Percentiles rank a stretch among this genome's conserved stretches.
These are phyloP conservation scores for Ceratoteleas bidentatus DNA, from an alignment of 1,140 invertebrate species.

Conservation along the genomic window DNA sequence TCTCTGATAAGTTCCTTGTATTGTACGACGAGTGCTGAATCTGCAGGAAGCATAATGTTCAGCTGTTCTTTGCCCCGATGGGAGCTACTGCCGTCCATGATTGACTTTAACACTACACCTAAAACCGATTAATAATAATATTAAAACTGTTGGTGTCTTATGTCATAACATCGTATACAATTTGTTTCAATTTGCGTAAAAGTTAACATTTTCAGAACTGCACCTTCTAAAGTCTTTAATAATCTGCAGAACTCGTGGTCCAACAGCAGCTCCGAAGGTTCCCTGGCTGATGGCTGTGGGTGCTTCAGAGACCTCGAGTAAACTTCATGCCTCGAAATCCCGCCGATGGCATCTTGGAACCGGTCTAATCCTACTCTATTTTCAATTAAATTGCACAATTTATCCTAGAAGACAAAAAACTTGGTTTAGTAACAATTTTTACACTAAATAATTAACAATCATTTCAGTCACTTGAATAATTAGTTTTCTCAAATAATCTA, in stretches of 20 bases:
- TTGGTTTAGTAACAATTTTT: too few species aligned
- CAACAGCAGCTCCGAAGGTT: conserved; percentile 90
- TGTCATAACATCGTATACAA: too few species aligned
- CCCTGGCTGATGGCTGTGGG: conserved; percentile 91
- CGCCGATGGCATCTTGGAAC: conserved; percentile 92
- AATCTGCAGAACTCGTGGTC: conserved; percentile 98
- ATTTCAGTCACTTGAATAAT: too few species aligned
- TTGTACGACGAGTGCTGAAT: conserved; percentile 85
- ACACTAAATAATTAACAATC: too few species aligned
- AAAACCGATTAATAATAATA: conserved; percentile 11
- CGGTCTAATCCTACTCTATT: conserved; percentile 96
- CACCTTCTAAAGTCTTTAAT: conserved; percentile 89
- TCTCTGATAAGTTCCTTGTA: conserved; percentile 95
- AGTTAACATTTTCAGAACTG: too few species aligned
- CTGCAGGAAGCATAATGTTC: conserved; percentile 75
- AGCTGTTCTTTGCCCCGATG: conserved; percentile 73
- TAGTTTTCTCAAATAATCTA: too few species aligned
- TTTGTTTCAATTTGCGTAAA: too few species aligned
- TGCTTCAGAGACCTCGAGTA: conserved; percentile 96
- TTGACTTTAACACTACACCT: conserved; percentile 83
- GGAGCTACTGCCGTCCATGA: conserved; percentile 76
- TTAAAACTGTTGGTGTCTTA: too few species aligned
- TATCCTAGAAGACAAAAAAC: conserved; percentile 82
- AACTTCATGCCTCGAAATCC: conserved; percentile 93
- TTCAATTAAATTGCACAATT: conserved; percentile 91